Evolutionary conservation across 2,113 vertebrate species (phyloP), one percentile per base, ranked within the genome.

Genomic region (Verasper variegatus): DNA sequence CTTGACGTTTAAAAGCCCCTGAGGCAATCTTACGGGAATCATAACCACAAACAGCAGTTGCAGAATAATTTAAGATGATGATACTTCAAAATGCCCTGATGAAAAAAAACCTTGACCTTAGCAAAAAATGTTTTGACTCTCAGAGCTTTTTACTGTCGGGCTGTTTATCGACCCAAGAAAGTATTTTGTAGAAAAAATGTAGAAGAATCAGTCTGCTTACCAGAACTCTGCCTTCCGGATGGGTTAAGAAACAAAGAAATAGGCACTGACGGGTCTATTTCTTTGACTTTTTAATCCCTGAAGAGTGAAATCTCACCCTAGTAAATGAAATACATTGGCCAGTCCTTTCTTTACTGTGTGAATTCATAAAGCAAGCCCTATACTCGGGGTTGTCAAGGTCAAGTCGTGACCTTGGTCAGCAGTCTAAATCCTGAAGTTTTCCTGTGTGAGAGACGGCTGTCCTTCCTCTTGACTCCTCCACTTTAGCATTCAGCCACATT

Each of bases 401-500:
- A 27, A 55, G 26, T 1, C 0, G n/a, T 35, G 75, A 79, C 73
- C 60, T 75, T 61, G 60, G 12, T 31, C 31, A 31, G 31, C n/a
- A 31, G 31, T 20, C 52, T 15, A 57, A 75, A 65, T 31, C 62
- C 42, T 54, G 31, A 52, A 24, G 21, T 49, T 58, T 61, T 42
- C 65, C 9, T 42, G 54, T 1, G 5, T 68, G 27, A 49, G 52
- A 55, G 69, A 52, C 12, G 0, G 40, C 57, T 26, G 65, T 64
- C 68, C 57, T 79, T 81, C 71, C 60, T 63, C 37, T 0, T 45
- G 72, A 73, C 75, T 85, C 72, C 78, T 68, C 55, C 71, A 66
- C 74, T 74, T 74, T 64, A 66, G 61, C n/a, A 47, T 83, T 84
- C 68, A 72, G 58, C 21, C 64, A 79, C 81, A 87, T 52, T 74